These are phyloP conservation scores for Anastrepha obliqua DNA, from an alignment of 1,140 invertebrate genomes.

Conservation along the genomic window DNA sequence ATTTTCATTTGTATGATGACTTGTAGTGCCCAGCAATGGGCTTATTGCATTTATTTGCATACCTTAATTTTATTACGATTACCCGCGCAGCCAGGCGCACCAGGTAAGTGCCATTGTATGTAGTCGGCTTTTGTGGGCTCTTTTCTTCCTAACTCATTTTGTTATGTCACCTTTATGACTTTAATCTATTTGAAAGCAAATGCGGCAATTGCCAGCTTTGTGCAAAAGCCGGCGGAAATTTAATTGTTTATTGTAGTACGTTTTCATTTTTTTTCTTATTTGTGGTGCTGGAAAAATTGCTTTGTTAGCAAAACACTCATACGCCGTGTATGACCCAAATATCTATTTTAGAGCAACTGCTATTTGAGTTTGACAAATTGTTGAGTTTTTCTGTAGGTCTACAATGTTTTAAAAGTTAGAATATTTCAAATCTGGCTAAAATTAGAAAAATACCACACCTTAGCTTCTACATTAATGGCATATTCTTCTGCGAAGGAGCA, in stretches of 20 bases:
- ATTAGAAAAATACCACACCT: too few species aligned
- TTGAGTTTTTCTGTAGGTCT: too few species aligned
- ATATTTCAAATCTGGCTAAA: too few species aligned
- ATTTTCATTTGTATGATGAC: neutral
- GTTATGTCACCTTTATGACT: slow-evolving; percentile 40
- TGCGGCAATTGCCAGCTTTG: neutral
- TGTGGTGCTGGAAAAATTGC: neutral
- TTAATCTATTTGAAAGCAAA: slow-evolving; percentile 45
- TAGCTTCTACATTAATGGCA: too few species aligned
- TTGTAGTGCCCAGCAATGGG: neutral
- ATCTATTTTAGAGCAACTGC: too few species aligned
- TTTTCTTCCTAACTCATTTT: slow-evolving; percentile 12
- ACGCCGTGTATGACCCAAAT: slow-evolving; percentile 2
- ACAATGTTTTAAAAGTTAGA: too few species aligned
- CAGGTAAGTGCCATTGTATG: neutral
- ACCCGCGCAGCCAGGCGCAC: neutral
- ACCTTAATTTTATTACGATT: slow-evolving; percentile 49
- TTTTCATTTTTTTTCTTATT: neutral
- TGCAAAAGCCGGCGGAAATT: slow-evolving; percentile 31
- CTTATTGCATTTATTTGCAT: slow-evolving; percentile 51
- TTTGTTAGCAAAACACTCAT: slow-evolving; percentile 10
- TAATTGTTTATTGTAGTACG: neutral
- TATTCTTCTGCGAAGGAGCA: too few species aligned
- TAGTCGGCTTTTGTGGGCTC: neutral
- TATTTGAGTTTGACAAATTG: too few species aligned